Conservation (phyloP, 2,113 vertebrate genomes). For the Grantiella picta region DNA sequence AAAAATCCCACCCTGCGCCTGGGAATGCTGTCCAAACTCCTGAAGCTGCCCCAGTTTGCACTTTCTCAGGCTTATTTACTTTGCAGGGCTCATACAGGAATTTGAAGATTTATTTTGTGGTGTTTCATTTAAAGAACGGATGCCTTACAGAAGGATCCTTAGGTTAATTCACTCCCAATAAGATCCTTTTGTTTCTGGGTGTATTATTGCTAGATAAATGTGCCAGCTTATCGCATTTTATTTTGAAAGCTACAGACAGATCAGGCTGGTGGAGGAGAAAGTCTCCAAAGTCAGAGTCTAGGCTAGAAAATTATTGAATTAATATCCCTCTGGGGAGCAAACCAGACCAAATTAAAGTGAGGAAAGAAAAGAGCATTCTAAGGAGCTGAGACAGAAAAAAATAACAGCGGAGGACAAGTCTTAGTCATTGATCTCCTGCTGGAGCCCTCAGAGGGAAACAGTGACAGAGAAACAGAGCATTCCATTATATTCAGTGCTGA, state of each 20-base stretch:
- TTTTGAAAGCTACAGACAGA: not conserved
- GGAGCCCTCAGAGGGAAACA: not conserved
- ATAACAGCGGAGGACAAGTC: not conserved
- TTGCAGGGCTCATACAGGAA: not conserved
- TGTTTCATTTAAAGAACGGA: not conserved
- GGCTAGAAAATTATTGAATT: not conserved
- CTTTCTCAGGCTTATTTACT: not conserved
- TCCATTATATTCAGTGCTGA: not conserved
- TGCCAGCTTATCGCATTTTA: not conserved
- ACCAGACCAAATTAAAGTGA: not conserved
- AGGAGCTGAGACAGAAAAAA: not conserved
- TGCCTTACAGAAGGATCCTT: not conserved
- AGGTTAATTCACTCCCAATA: not conserved
- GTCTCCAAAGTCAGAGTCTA: not conserved
- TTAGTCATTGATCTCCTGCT: not conserved
- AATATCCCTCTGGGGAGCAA: not conserved
- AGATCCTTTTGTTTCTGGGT: not conserved
- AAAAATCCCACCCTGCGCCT: not conserved
- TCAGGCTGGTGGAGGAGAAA: not conserved
- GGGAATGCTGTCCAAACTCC: not conserved
- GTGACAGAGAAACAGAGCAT: not conserved
- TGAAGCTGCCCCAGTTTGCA: not conserved
- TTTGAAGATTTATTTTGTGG: not conserved
- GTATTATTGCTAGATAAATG: not conserved
- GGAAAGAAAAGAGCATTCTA: not conserved